Evolutionary conservation across 2,113 vertebrate genomes (phyloP).

Genomic region (Grammomys surdaster): DNA sequence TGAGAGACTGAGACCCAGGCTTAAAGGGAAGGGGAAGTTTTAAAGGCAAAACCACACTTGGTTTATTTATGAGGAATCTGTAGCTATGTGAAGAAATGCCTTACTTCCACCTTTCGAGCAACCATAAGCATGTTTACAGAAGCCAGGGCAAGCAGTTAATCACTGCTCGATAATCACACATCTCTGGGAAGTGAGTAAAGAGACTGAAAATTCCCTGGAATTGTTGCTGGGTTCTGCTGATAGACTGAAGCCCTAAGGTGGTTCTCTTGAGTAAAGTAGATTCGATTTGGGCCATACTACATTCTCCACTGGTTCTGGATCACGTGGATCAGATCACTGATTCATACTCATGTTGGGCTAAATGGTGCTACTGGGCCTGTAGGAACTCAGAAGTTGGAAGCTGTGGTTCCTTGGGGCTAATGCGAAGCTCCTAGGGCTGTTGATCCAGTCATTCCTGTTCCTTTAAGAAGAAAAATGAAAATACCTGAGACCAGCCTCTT

Average conservation of each 20-base stretch:
- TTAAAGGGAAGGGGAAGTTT: background rate
- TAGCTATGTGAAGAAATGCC: background rate
- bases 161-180: background rate
- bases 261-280: background rate
- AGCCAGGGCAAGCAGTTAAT: background rate
- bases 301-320: background rate
- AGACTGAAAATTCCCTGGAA: background rate
- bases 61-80: background rate
- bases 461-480: background rate
- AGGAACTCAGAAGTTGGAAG: background rate
- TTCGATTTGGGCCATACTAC: background rate
- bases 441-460: background rate
- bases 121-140: background rate
- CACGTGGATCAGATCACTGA: background rate
- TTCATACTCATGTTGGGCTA: background rate
- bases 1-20: background rate
- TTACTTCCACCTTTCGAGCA: background rate
- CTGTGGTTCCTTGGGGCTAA: background rate
- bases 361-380: background rate
- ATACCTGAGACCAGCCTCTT: background rate
- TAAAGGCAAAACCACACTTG: background rate
- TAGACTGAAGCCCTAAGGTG: background rate
- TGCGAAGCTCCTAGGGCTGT: background rate
- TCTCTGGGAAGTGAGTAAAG: background rate
- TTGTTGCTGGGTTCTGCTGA: background rate